phyloP scores from a whole-genome alignment of 1,140 invertebrate genomes.

The Bombus picipes region DNA sequence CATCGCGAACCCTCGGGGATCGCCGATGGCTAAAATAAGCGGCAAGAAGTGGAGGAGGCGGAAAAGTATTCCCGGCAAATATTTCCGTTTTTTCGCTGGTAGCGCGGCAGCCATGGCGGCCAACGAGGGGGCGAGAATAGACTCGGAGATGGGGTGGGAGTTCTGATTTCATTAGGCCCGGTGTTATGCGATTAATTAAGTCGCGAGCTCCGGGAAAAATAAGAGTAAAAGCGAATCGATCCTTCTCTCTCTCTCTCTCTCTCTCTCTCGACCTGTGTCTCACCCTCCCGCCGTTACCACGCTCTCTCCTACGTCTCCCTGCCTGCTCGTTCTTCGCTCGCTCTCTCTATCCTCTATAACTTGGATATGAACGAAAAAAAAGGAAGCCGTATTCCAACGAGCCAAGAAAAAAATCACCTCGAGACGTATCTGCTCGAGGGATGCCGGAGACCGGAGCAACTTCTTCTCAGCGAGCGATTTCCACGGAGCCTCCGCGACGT shows the following conservation, averaged over 20 bases:
- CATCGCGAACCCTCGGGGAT: conserved; percentile 46
- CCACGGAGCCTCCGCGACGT: background rate
- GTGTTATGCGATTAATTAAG: conserved; percentile 84
- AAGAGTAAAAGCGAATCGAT: conserved; percentile 72
- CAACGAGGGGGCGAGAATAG: conserved; percentile 69
- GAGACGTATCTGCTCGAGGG: background rate
- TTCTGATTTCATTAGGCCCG: conserved; percentile 83
- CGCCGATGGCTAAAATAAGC: background rate
- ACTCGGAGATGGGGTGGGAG: conserved; percentile 75
- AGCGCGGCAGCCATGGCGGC: conserved; percentile 19
- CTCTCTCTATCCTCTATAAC: conserved; percentile 11
- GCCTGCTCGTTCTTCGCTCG: background rate
- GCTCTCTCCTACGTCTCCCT: background rate
- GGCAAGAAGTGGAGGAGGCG: conserved; percentile 54
- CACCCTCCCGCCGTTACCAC: background rate
- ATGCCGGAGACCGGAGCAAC: background rate
- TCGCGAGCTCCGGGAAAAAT: conserved; percentile 81
- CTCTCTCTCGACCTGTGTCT: background rate
- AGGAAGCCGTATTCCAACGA: background rate
- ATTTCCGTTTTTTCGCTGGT: conserved; percentile 75
- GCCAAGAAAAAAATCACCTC: background rate
- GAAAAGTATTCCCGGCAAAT: conserved; percentile 80
- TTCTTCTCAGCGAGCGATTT: background rate
- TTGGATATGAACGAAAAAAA: conserved; percentile 20
- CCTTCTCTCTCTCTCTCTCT: conserved; percentile 21